Percentiles rank a stretch among this genome's conserved stretches.
These are phyloP conservation scores for Diorhabda elongata DNA, from an alignment of 1,140 invertebrate species.

Conservation along the genomic window DNA sequence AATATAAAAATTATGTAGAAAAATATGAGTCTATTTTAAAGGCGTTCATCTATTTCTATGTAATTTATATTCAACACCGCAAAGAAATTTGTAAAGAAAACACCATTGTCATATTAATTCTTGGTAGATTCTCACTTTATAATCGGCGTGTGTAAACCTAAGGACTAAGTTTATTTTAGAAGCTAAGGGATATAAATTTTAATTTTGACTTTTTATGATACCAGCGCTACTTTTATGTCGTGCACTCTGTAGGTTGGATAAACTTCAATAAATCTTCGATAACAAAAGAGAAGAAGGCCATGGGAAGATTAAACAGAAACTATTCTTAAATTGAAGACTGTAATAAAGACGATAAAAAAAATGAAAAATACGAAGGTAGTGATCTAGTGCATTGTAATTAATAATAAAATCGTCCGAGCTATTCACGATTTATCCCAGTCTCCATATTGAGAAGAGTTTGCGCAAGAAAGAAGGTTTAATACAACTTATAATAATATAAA, in stretches of 20 bases:
- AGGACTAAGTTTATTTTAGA: constrained; percentile 2
- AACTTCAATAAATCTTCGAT: constrained; percentile 7
- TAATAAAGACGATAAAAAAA: constrained; percentile 13
- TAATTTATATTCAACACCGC: no score
- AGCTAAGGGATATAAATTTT: constrained; percentile 1
- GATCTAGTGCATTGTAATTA: constrained; percentile 19
- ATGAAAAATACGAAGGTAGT: constrained; percentile 3
- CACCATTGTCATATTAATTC: no score
- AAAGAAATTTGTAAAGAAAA: no score
- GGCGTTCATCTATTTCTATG: no score
- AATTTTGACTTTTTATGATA: constrained; percentile 3
- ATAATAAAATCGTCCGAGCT: constrained; percentile 17
- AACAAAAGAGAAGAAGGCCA: constrained; percentile 12
- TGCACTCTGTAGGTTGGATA: constrained; percentile 7
- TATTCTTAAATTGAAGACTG: constrained; percentile 11
- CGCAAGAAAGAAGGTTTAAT: constrained; percentile 25
- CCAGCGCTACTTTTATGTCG: not conserved
- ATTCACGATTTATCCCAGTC: constrained; percentile 17
- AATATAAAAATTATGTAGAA: no score
- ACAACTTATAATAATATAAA: constrained; percentile 33
- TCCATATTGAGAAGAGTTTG: constrained; percentile 23
- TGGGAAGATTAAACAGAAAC: constrained; percentile 13
- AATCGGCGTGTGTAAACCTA: not conserved
- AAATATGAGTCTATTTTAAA: no score
- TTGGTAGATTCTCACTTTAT: no score